Percentiles rank a stretch among this genome's conserved stretches.
phyloP scores from a whole-genome alignment of 64 coral and sea anemone species.

The Acropora yongei region DNA sequence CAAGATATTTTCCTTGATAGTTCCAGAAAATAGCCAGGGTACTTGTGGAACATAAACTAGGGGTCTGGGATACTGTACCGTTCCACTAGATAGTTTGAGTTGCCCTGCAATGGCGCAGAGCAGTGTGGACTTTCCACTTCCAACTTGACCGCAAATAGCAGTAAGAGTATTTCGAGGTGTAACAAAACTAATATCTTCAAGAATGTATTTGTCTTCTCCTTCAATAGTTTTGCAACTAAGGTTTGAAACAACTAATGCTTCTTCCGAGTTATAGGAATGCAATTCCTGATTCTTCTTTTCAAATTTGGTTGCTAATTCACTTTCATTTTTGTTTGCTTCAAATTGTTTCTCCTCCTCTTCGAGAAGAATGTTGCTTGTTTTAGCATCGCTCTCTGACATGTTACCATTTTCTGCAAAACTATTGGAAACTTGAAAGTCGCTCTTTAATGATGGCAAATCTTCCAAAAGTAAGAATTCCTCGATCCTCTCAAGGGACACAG shows the following conservation, averaged over 20 bases:
- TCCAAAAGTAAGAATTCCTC: conserved; percentile 17
- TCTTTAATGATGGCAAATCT: neutral
- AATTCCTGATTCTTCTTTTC: neutral
- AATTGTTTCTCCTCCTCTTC: neutral
- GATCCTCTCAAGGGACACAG: neutral
- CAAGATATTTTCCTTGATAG: conserved; percentile 13
- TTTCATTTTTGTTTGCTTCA: too few species aligned
- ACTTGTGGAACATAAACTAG: neutral
- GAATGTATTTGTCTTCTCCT: neutral
- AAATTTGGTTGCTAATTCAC: too few species aligned
- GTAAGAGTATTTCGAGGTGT: neutral
- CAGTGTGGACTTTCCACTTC: conserved; percentile 13
- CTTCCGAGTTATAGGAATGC: neutral
- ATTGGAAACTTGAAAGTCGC: neutral
- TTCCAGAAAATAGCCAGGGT: conserved; percentile 42
- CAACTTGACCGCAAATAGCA: neutral
- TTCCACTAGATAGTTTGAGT: too few species aligned
- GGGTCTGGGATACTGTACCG: too few species aligned
- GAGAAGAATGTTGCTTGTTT: neutral
- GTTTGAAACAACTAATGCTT: neutral
- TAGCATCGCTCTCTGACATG: neutral
- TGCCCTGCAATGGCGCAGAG: too few species aligned
- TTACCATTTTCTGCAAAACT: too few species aligned
- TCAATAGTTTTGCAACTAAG: neutral
- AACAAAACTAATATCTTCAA: neutral